phyloP scores from a whole-genome alignment of 1,140 invertebrate genomes.

The Macrostomum lignano region DNA sequence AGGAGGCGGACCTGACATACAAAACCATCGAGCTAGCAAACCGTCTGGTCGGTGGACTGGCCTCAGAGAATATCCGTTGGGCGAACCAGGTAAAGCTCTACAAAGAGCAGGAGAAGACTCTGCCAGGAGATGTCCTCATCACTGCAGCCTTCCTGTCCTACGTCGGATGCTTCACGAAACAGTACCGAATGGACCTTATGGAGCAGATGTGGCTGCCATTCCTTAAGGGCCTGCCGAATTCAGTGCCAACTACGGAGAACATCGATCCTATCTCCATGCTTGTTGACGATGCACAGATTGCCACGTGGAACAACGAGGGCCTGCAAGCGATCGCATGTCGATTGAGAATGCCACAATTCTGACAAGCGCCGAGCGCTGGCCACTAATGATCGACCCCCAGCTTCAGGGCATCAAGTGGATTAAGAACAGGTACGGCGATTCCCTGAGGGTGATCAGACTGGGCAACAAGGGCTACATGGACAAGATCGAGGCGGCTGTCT shows the following conservation, averaged over 20 bases:
- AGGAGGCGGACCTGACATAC: conserved; percentile 9
- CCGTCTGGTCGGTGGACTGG: conserved; percentile 62
- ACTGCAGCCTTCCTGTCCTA: conserved; percentile 83
- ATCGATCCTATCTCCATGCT: conserved; percentile 55
- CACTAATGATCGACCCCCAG: conserved; percentile 80
- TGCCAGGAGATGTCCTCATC: conserved; percentile 65
- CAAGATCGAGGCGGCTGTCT: conserved; percentile 54
- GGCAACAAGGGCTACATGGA: conserved; percentile 68
- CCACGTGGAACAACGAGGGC: conserved; percentile 77
- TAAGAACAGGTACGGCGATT: conserved; percentile 52
- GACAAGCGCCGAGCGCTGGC: conserved; percentile 70
- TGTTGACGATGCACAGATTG: conserved; percentile 70
- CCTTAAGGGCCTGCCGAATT: conserved; percentile 12
- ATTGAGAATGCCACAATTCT: conserved; percentile 84
- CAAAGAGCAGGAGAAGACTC: conserved; percentile 50
- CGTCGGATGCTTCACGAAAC: conserved; percentile 74
- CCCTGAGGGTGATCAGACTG: conserved; percentile 47
- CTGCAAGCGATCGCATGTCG: conserved; percentile 71
- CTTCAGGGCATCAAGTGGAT: conserved; percentile 47
- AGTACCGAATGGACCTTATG: conserved; percentile 64
- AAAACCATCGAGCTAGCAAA: conserved; percentile 62
- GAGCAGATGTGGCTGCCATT: conserved; percentile 47
- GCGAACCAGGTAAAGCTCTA: conserved; percentile 66
- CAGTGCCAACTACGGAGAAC: conserved; percentile 9
- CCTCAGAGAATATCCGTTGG: conserved; percentile 80